A percentile compares a stretch with the other conserved stretches of the same genome.
Conservation (phyloP, 2,797 vertebrate genomes). For the Cyprinella venusta region DNA sequence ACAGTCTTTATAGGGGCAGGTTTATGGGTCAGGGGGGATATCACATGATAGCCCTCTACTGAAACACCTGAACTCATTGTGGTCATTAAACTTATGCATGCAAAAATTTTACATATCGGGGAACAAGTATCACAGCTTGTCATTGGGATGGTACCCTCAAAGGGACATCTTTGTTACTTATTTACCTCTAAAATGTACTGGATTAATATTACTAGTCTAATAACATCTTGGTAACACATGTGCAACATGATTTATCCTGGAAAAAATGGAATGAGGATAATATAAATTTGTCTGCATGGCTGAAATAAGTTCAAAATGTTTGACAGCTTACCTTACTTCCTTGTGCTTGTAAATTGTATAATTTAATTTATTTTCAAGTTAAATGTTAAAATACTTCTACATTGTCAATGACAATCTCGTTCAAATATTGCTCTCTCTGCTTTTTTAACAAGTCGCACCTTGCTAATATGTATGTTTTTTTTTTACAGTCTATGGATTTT, state of each 20-base stretch:
- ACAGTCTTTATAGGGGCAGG: conserved; percentile 38
- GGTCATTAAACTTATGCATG: background rate
- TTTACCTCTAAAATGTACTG: background rate
- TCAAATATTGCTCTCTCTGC: background rate
- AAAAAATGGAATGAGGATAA: background rate
- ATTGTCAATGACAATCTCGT: background rate
- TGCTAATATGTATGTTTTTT: background rate
- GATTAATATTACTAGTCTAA: background rate
- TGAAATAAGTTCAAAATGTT: background rate
- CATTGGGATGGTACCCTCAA: background rate
- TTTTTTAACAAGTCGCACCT: background rate
- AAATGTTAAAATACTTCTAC: background rate
- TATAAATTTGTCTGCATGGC: background rate
- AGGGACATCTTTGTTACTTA: background rate
- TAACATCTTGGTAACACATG: background rate
- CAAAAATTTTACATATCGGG: background rate
- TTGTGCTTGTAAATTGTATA: background rate
- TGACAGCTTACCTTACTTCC: background rate
- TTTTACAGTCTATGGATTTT: background rate
- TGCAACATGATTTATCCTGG: background rate
- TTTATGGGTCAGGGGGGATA: conserved; percentile 39
- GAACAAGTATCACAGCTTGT: background rate
- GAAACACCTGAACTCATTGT: conserved; percentile 18
- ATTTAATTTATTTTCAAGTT: background rate
- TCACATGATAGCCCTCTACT: conserved; percentile 8